phyloP scores from a whole-genome alignment of 2,113 vertebrate species.

The Callospermophilus lateralis region DNA sequence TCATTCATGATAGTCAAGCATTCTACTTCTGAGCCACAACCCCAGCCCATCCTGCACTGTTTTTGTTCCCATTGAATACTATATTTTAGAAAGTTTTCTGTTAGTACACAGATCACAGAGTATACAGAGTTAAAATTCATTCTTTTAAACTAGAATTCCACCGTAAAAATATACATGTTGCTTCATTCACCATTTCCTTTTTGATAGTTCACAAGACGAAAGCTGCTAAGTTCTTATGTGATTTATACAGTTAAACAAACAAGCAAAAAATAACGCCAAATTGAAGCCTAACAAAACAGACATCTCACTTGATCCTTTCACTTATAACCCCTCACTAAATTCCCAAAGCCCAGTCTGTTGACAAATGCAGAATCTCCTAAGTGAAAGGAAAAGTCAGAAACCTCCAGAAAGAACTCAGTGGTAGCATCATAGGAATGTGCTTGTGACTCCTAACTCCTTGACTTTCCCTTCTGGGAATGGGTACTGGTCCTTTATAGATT shows the following conservation, averaged over 20 bases:
- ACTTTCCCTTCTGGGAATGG: neutral
- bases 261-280: neutral
- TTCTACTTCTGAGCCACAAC: too few relatives aligned
- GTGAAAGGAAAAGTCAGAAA: neutral
- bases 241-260: neutral
- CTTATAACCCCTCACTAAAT: neutral
- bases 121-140: constrained; percentile 25
- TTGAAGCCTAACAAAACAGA: neutral
- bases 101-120: neutral
- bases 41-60: neutral
- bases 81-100: constrained; percentile 34
- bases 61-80: neutral
- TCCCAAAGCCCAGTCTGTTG: neutral
- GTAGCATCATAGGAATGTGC: neutral
- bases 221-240: neutral
- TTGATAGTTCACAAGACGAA: neutral
- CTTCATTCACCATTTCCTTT: neutral
- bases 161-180: neutral
- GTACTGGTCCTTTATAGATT: neutral
- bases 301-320: neutral
- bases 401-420: neutral
- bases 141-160: neutral
- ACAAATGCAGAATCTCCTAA: neutral
- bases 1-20: too few relatives aligned
- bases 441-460: neutral